A percentile compares a stretch with the other conserved stretches of the same genome.
Conservation (phyloP, 2,888 invertebrate species). For the Pristionchus maxplancki region DNA sequence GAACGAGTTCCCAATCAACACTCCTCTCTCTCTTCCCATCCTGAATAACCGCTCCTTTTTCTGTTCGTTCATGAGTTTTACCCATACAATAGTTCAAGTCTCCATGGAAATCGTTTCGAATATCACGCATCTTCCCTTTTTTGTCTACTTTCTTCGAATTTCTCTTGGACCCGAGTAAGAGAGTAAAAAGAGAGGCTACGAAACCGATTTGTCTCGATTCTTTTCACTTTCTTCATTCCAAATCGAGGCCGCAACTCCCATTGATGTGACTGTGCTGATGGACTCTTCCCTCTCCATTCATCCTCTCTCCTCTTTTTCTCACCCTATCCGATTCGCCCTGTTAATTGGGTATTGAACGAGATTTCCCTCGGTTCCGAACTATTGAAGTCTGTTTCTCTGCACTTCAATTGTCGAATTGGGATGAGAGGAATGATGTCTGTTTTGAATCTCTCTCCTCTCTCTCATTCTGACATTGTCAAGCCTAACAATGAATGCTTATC, state of each 20-base stretch:
- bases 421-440: no score
- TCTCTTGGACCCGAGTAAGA: not conserved
- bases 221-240: constrained; percentile 21
- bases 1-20: constrained; percentile 23
- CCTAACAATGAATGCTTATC: not conserved
- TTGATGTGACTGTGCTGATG: not conserved
- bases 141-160: not conserved
- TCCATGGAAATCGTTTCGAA: not conserved
- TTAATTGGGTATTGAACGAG: constrained; percentile 42
- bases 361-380: not conserved
- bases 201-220: not conserved
- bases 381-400: not conserved
- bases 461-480: not conserved
- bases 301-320: not conserved
- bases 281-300: not conserved
- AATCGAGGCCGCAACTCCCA: constrained; percentile 2
- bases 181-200: not conserved
- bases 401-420: not conserved
- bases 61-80: not conserved
- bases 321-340: constrained; percentile 14
- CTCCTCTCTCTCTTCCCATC: not conserved
- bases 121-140: not conserved
- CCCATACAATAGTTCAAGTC: not conserved
- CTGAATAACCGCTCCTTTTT: not conserved
- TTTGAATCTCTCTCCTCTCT: not conserved